Base-by-base conservation (phyloP, 2,113 vertebrate species). In the Leucopsar rothschildi region DNA sequence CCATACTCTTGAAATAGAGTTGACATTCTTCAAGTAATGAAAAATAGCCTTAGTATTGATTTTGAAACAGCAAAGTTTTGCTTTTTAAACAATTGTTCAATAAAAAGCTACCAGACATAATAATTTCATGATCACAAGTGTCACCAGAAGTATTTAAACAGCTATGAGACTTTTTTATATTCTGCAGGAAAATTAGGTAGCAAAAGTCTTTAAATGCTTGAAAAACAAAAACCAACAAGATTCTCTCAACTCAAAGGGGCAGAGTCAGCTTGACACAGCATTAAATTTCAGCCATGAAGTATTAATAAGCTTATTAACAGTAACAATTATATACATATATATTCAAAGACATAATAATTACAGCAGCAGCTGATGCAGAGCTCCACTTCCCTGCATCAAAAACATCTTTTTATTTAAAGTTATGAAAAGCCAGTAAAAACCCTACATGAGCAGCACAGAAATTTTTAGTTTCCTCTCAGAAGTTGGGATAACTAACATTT, bases 261-360 rank as follows among this genome's bases (percentile, higher is more conserved):
- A 89, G 47, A 92, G 86, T 92, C 94, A 97, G 66, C 93, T 80
- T 73, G 37, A 92, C 66, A 89, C 11, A 60, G 27, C 31, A 56
- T 21, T 60, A 42, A 31, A 61, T 59, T 63, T 63, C 37, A 83
- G 24, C 15, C n/a, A 77, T 11, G 7, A 23, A 6, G 11, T 73
- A 64, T 29, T 87, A 92, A 79, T 40, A 57, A n/a, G 14, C 50
- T 57, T 59, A 86, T 76, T 72, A 49, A 22, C 40, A 75, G n/a
- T 31, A 60, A 82, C 12, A 63, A 49, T 28, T 0, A 55, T 19
- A 56, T 6, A 33, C 5, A 40, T 9, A 19, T 14, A 59, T 28
- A 72, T 27, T 45, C 35, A 20, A 39, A 53, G 22, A 73, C 15
- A 28, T 17, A 39, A 22, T 11, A 44, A 60, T 49, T 53, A 73